Conservation (phyloP, 1,140 invertebrate genomes). For the Habropoda laboriosa region DNA sequence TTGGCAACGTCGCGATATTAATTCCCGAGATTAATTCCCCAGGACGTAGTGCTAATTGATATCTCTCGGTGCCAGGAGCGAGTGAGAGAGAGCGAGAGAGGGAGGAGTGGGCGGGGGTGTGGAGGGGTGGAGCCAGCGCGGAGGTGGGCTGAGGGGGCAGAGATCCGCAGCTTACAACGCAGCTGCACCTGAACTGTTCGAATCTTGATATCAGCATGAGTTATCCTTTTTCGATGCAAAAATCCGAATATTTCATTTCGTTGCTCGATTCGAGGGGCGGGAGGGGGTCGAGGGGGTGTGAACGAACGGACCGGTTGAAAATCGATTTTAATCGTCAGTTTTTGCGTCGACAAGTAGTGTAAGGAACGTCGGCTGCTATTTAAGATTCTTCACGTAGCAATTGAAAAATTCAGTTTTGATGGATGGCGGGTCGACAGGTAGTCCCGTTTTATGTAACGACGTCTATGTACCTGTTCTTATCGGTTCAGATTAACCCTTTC, state of each 20-base stretch:
- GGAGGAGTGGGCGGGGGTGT: too few species aligned
- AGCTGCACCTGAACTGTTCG: conserved; percentile 41
- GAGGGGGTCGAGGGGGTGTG: too few species aligned
- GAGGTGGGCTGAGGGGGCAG: conserved; percentile 1
- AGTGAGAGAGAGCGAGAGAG: conserved; percentile 51
- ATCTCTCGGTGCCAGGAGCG: conserved; percentile 63
- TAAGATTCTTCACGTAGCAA: too few species aligned
- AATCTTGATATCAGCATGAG: conserved; percentile 44
- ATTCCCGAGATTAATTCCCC: conserved; percentile 78
- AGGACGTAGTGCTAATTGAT: conserved; percentile 76
- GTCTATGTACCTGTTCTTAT: too few species aligned
- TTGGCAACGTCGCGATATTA: conserved; percentile 78
- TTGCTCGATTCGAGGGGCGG: not conserved
- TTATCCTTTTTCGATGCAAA: conserved; percentile 31
- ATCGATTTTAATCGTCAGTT: conserved; percentile 11
- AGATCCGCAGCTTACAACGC: conserved; percentile 52
- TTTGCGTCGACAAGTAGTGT: not conserved
- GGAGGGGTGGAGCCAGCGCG: too few species aligned
- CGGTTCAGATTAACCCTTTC: too few species aligned
- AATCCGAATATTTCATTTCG: not conserved
- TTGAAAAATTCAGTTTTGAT: not conserved
- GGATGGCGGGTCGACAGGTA: too few species aligned
- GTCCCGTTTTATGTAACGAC: too few species aligned
- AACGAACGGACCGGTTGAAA: too few species aligned
- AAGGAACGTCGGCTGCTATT: too few species aligned